Conservation (phyloP, 2,113 vertebrate species). For the Zapus hudsonius region DNA sequence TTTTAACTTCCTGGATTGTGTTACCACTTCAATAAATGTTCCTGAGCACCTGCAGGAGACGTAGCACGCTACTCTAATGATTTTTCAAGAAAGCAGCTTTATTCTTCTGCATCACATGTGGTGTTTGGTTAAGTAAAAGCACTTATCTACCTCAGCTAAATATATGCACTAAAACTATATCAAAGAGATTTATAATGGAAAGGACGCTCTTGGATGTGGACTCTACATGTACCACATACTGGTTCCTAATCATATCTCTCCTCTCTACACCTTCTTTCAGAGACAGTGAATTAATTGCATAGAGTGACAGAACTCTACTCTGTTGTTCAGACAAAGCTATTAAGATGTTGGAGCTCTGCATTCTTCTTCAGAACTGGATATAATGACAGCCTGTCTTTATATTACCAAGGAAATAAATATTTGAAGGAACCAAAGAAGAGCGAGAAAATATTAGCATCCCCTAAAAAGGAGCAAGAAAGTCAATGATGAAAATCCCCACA, state of each 20-base stretch:
- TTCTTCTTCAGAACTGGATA: background rate
- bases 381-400: background rate
- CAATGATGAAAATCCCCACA: background rate
- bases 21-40: background rate
- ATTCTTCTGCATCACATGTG: background rate
- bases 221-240: background rate
- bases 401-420: background rate
- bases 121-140: background rate
- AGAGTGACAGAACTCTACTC: background rate
- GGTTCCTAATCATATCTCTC: background rate
- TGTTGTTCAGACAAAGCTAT: background rate
- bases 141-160: background rate
- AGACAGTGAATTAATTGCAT: background rate
- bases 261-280: background rate
- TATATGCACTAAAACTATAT: slow-evolving; percentile 13
- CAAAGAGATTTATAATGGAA: background rate
- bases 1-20: background rate
- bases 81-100: background rate
- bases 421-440: background rate
- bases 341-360: background rate
- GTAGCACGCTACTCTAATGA: background rate
- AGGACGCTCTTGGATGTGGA: background rate
- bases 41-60: background rate
- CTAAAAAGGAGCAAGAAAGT: background rate
- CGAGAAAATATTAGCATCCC: background rate